A percentile compares a stretch with the other conserved stretches of the same genome.
phyloP scores from a whole-genome alignment of 2,888 invertebrate species.

The Oscheius onirici region DNA sequence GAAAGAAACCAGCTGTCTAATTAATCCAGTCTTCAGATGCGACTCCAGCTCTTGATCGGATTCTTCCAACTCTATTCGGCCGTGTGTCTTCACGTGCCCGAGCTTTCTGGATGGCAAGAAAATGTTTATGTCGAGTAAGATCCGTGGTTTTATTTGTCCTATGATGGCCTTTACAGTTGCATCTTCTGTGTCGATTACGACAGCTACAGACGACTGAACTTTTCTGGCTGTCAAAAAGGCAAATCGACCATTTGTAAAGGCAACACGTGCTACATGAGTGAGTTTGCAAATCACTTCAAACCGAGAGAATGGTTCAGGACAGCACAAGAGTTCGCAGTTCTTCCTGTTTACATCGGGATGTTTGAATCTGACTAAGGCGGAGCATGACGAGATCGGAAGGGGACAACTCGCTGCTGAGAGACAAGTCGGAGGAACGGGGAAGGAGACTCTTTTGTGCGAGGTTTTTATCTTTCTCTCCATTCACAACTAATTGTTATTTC shows the following conservation, averaged over 20 bases:
- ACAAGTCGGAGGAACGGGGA: constrained; percentile 21
- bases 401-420: not conserved
- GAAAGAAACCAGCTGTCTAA: not conserved
- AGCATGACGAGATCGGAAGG: constrained; percentile 24
- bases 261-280: constrained; percentile 33
- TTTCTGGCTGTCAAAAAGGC: constrained; percentile 22
- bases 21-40: constrained; percentile 6
- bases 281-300: not conserved
- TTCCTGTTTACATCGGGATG: constrained; percentile 32
- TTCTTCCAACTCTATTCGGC: not conserved
- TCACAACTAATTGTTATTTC: too few relatives aligned
- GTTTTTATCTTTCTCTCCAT: too few relatives aligned
- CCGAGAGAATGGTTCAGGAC: constrained; percentile 11
- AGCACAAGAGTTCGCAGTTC: constrained; percentile 31
- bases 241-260: constrained; percentile 24
- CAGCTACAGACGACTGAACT: constrained; percentile 2
- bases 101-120: constrained; percentile 17
- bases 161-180: constrained; percentile 11
- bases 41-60: constrained; percentile 5
- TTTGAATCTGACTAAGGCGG: constrained; percentile 29
- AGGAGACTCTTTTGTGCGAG: constrained; percentile 33
- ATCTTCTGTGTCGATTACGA: constrained; percentile 35
- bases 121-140: constrained; percentile 26
- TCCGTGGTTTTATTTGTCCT: too few relatives aligned
- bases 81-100: constrained; percentile 12